Evolutionary conservation across 2,888 invertebrate genomes (phyloP), one percentile per base, ranked within the genome.

Genomic region (Hemistola chrysoprasaria): DNA sequence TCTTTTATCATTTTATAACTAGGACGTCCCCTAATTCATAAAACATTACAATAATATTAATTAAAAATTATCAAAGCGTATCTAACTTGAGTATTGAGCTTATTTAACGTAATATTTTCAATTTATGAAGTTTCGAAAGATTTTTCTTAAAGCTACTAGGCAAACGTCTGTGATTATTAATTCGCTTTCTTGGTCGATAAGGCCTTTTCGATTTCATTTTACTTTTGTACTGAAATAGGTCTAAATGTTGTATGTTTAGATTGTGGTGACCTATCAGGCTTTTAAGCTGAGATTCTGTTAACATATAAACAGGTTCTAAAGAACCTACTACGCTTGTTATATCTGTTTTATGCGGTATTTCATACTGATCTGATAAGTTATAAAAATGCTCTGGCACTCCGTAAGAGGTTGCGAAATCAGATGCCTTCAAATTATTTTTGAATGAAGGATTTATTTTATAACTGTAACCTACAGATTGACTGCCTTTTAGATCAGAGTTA

Each of bases 231-330:
- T 85, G 80, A 23, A 63, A 82, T 0, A 83, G 66, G 26, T 84
- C 84, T 30, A 83, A 62, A 60, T 86, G 85, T 22, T 78, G 73
- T 11, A 86, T 80, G 42, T 87, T 85, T 1, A 82, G 50, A 44
- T 81, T 82, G 24, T 80, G 75, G 31, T 79, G 73, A 0, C 82
- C 81, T 1, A 85, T 56, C 1, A 88, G 46, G 11, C 70, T 70
- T 53, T 80, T 79, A 1, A 88, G 49, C 31, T 88, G 85, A 0
- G 79, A 64, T 40, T 80, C 73, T 0, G 86, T 84, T 6, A 88
- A 43, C 69, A 88, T 71, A 30, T 85, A 87, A 0, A 87, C 71
- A 0, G 87, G 86, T 51, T 88, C 86, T 9, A 77, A 47, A 0
- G 60, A 48, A 11, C 53, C 50, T 2, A 62, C 34, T 0, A 61